Percentiles rank a stretch among this genome's conserved stretches.
Evolutionary conservation across 2,113 vertebrate genomes (phyloP).

Genomic region (Eptatretus burgeri): DNA sequence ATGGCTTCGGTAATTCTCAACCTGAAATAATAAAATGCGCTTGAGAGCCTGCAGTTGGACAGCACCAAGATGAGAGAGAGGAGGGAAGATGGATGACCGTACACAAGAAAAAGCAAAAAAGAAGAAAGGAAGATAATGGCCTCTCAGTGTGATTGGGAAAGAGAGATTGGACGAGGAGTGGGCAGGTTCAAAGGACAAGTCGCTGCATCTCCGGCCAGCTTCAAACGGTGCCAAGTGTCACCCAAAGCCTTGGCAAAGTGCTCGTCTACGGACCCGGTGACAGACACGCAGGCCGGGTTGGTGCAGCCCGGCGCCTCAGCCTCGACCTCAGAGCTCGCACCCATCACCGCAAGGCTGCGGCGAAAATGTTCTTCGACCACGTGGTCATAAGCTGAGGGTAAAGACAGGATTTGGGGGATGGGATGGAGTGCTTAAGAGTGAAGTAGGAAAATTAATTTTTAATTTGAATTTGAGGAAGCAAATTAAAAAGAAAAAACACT

Average conservation of each 20-base stretch:
- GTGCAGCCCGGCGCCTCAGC: constrained; percentile 64
- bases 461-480: too few relatives aligned
- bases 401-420: constrained; percentile 11
- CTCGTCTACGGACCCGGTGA: constrained; percentile 85
- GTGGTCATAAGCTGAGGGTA: constrained; percentile 43
- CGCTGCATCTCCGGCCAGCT: constrained; percentile 50
- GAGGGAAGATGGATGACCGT: constrained; percentile 12
- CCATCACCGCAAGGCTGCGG: constrained; percentile 72
- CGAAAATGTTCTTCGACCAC: constrained; percentile 98
- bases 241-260: constrained; percentile 96
- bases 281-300: constrained; percentile 35
- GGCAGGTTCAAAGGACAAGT: constrained; percentile 27
- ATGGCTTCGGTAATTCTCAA: constrained; percentile 3
- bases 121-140: constrained; percentile 15
- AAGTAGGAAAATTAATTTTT: background rate
- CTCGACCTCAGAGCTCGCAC: constrained; percentile 60
- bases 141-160: constrained; percentile 17
- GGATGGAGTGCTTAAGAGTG: background rate
- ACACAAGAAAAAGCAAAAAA: constrained; percentile 14
- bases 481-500: too few relatives aligned
- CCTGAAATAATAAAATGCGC: background rate
- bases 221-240: constrained; percentile 87
- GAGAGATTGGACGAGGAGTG: constrained; percentile 43
- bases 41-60: background rate
- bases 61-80: background rate